Base-by-base conservation (phyloP, 2,888 invertebrate genomes). In the Tenthredo mesomela region DNA sequence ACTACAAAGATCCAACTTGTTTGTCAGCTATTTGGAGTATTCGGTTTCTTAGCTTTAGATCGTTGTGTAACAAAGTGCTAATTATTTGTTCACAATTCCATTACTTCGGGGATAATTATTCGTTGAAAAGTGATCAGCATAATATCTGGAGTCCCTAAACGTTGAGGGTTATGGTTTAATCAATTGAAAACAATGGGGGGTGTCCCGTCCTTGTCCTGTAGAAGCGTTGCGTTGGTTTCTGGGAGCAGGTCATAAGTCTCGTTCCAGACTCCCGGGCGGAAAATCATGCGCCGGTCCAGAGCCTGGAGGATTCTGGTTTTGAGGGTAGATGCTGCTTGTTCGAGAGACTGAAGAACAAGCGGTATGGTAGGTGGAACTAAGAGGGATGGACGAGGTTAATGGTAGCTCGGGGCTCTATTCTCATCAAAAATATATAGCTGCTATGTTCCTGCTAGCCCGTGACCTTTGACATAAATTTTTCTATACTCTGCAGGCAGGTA, bases 351-450 rank as follows among this genome's bases (percentile, higher is more conserved):
- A 15, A 80, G 58, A 61, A 80, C 80, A 58, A 80, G 50, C 58
- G 61, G 50, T 40, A n/a, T 12, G 25, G 25, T n/a, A 37, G 70
- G 33, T 40, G n/a, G 58, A 37, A 78, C 37, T 54, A 50, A 77
- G 77, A 75, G 77, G 33, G 54, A 77, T 77, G 77, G 77, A 77
- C 33, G 54, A 54, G 43, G 50, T 77, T 77, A 77, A 77, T 54
- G 54, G 50, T 54, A 50, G 50, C 77, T n/a, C 50, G 29, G 54
- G 18, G 77, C 50, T 77, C 47, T 77, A 77, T 77, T 77, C 25
- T 29, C 50, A 77, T 54, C 29, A 54, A 77, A 77, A 33, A 77
- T 77, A 54, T 77, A 50, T 7, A 9, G 18, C 50, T n/a, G 5
- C 29, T 50, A n/a, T n/a, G 10, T 73, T 18, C 43, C 15, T 12